Evolutionary conservation across 2,888 invertebrate genomes (phyloP), one percentile per base, ranked within the genome.

Genomic region (Notocelia uddmanniana): DNA sequence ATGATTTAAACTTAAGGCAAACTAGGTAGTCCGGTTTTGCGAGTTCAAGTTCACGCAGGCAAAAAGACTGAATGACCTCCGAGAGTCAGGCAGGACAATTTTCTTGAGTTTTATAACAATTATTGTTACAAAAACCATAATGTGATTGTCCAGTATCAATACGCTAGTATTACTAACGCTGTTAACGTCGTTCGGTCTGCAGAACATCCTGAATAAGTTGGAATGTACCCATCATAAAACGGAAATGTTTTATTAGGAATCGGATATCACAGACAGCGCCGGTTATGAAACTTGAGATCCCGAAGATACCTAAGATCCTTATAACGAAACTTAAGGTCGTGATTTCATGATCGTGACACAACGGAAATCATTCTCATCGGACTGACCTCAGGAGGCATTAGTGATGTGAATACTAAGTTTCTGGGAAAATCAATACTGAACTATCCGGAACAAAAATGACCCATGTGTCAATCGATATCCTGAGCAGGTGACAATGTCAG

Each of bases 401-500:
- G 31, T 26, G 45, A 19, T 34, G 45, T 71, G 71, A 66, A 71
- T 71, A 67, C 58, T 54, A 71, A 71, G 34, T 67, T 71, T 71
- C 71, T 67, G 71, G 66, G 71, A 67, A 71, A 64, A 60, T 68
- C 52, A 37, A 58, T 45, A 67, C 37, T 37, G 60, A 21, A n/a
- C 21, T 54, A 67, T 67, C 71, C 71, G 71, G 71, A 71, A 71
- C 54, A 66, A 48, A 37, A n/a, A 71, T 67, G 19, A 62, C 62
- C 68, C 57, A 68, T 57, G 59, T 68, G 72, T 68, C 74, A 68
- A 70, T 68, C 68, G 70, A 74, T 73, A 74, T 76, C 76, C 74
- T 75, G 73, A 64, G 48, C 72, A 66, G 71, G 71, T 70, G 73
- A 74, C 73, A 73, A 72, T n/a, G 55, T 67, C 78, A 81, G 83